Base-by-base conservation (phyloP, 2,797 vertebrate species). In the Rhadinocentrus ornatus region DNA sequence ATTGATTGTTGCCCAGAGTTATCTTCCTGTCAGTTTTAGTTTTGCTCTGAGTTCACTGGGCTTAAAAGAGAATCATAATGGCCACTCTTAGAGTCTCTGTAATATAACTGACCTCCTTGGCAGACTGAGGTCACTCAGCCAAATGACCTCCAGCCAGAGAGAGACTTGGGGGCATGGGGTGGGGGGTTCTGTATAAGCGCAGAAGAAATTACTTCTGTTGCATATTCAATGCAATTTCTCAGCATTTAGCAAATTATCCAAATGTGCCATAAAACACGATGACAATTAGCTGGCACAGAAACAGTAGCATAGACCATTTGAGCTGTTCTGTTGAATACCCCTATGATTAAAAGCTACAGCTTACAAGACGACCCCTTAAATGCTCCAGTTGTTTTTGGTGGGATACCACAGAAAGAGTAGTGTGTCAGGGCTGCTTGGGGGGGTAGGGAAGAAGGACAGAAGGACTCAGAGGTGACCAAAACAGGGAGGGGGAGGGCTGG, bases 1-100 rank as follows among this genome's bases (percentile, higher is more conserved):
- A 62, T 73, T 60, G 74, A 85, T 83, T 2, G 73, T 85, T 85
- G 77, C 85, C 79, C 75, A 34, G 75, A 65, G 86, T 86, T 86
- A 83, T 81, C 73, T 83, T 76, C 54, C 58, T 78, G 72, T 86
- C 82, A 69, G 64, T 69, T 80, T 83, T 35, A 61, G 76, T 78
- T 87, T 75, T 71, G 62, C 77, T 86, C 31, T 68, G 54, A 39
- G 74, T 81, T 50, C 68, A 62, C 26, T 9, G 73, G 78, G 67
- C 71, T 75, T 64, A 15, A 39, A 64, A 63, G 84, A 87, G 65
- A 71, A 22, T 46, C 66, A 77, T 68, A 81, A 84, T 84, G 78
- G 75, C 64, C 75, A 18, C 74, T 53, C 66, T 3, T 39, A 72
- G 85, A 77, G 86, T 73, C 71, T 67, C 66, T 39, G 46, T 65